Evolutionary conservation across 2,888 invertebrate species (phyloP), one percentile per base, ranked within the genome.

Genomic region (Drosophila fulvimacula): DNA sequence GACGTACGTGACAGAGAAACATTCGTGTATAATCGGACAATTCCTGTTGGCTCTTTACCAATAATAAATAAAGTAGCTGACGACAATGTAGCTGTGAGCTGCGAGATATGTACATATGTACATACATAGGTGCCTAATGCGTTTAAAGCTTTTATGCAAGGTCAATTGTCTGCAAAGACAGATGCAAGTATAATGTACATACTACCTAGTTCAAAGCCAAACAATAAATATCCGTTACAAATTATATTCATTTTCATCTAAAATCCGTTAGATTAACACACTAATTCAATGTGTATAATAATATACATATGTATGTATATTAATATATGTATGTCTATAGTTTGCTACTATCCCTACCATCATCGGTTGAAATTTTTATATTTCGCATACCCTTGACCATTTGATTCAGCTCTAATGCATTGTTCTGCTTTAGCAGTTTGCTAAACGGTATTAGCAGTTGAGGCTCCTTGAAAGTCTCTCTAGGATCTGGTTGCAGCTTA

Each of bases 91-190:
- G 49, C 36, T 30, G 53, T 34, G 27, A 30, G 27, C 27, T 30
- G 49, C 52, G 34, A 60, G 67, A 24, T n/a, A n/a, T n/a, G n/a
- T n/a, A n/a, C n/a, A n/a, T n/a, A n/a, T n/a, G n/a, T n/a, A n/a
- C n/a, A n/a, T n/a, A n/a, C n/a, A n/a, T 62, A 52, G 49, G 27
- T 57, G 52, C 44, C 41, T 36, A 38, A 55, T 68, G 64, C 62
- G 56, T 49, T 60, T 41, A 36, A 38, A 48, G 32, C 41, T 68
- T 75, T 69, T 75, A 42, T 79, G 76, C 81, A 81, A 81, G 81
- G 88, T 81, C 88, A 88, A 79, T 70, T 82, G 88, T 88, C 81
- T 81, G 86, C 73, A 81, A 41, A 65, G 34, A 46, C 76, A 69
- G 64, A 46, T 24, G 38, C 49, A 57, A 1, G n/a, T 39, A 76